Percentiles rank a stretch among this genome's conserved stretches.
Evolutionary conservation across 2,113 vertebrate genomes (phyloP).

Genomic region (Trinectes maculatus): DNA sequence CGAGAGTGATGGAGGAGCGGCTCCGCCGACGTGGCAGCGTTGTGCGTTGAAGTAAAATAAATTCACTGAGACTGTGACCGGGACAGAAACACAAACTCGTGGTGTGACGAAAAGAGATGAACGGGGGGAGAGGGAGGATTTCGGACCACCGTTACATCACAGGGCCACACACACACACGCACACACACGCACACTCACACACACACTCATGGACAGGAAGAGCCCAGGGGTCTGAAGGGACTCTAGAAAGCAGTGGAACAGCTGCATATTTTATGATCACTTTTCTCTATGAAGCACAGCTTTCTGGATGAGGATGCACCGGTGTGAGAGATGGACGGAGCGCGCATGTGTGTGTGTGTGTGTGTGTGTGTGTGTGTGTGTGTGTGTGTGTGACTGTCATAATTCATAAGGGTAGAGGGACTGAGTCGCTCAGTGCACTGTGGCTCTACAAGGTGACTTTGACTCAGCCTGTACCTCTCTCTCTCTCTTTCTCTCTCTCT

Average conservation of each 20-base stretch:
- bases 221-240: slow-evolving; percentile 46
- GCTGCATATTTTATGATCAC: slow-evolving; percentile 82
- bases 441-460: slow-evolving; percentile 76
- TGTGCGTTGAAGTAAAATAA: slow-evolving; percentile 17
- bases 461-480: slow-evolving; percentile 37
- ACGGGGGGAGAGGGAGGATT: neutral
- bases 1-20: slow-evolving; percentile 28
- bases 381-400: slow-evolving; percentile 55
- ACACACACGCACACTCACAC: slow-evolving; percentile 40
- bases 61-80: neutral
- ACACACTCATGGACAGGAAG: slow-evolving; percentile 1
- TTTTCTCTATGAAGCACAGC: slow-evolving; percentile 65
- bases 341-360: slow-evolving; percentile 22
- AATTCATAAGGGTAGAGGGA: slow-evolving; percentile 69
- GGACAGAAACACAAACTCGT: slow-evolving; percentile 10
- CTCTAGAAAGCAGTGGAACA: slow-evolving; percentile 66
- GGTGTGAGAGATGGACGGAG: slow-evolving; percentile 42
- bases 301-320: slow-evolving; percentile 57
- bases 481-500: neutral
- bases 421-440: slow-evolving; percentile 58
- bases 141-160: slow-evolving; percentile 26
- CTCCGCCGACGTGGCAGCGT: slow-evolving; percentile 28
- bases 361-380: slow-evolving; percentile 23
- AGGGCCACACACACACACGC: slow-evolving; percentile 23
- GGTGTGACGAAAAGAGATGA: slow-evolving; percentile 33